phyloP scores from a whole-genome alignment of 2,888 invertebrate genomes.

The Diloba caeruleocephala region DNA sequence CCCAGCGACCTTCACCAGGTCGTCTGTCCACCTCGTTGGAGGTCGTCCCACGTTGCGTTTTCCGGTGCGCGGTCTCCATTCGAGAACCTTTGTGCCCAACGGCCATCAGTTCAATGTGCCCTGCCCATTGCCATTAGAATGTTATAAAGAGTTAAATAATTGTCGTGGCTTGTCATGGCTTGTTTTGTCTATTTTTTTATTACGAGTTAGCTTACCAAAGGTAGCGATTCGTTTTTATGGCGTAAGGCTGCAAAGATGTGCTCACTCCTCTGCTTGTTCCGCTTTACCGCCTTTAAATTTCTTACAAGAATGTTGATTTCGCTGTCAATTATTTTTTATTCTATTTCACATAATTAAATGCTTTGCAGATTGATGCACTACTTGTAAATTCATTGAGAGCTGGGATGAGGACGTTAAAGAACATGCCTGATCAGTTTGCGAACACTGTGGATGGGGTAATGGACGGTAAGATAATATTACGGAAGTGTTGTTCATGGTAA shows the following conservation, averaged over 20 bases:
- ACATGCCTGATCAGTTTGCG: conserved; percentile 96
- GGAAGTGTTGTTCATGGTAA: no score
- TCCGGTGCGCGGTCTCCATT: no score
- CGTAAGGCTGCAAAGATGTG: conserved; percentile 18
- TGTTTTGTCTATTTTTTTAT: not conserved
- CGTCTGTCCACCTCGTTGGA: no score
- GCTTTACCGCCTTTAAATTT: no score
- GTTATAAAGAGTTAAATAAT: not conserved
- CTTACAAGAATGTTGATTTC: conserved; percentile 15
- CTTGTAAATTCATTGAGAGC: conserved; percentile 94
- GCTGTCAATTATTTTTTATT: not conserved
- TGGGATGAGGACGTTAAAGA: conserved; percentile 95
- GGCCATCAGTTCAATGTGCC: no score
- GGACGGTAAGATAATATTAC: conserved; percentile 91
- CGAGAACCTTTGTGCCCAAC: no score
- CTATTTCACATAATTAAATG: no score
- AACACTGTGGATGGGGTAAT: conserved; percentile 95
- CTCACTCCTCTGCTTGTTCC: conserved; percentile 23
- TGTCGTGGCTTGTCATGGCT: conserved; percentile 7
- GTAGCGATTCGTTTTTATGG: no score
- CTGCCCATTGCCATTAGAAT: no score
- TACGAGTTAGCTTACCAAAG: no score
- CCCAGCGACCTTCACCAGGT: no score
- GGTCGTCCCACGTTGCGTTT: no score
- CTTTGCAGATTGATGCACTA: conserved; percentile 90